These are phyloP conservation scores for Centropyge bicolor DNA, from an alignment of 2,797 vertebrate genomes.

Conservation along the genomic window DNA sequence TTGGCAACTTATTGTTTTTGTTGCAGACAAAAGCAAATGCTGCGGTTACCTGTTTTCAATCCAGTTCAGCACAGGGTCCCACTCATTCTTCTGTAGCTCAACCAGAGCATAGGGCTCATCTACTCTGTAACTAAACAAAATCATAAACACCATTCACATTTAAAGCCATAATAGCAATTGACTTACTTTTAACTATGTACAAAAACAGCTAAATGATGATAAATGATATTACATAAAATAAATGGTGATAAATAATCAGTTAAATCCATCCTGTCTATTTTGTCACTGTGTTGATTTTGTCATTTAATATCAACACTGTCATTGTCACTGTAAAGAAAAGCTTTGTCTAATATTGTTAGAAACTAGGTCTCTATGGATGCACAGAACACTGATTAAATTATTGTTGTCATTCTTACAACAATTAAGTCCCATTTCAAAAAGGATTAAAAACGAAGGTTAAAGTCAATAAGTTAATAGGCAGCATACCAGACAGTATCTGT, in stretches of 20 bases:
- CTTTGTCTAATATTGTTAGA: too few species aligned
- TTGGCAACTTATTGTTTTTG: too few species aligned
- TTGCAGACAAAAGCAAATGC: constrained; percentile 1
- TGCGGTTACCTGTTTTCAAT: constrained; percentile 90
- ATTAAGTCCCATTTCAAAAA: neutral
- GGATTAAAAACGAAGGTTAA: neutral
- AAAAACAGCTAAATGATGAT: too few species aligned
- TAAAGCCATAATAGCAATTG: neutral
- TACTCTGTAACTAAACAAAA: constrained; percentile 91
- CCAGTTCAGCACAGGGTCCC: constrained; percentile 95
- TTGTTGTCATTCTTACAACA: neutral
- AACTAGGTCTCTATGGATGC: neutral
- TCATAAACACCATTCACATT: constrained; percentile 3
- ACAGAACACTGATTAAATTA: neutral
- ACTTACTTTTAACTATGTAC: neutral
- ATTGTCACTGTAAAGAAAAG: too few species aligned
- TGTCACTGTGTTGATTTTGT: neutral
- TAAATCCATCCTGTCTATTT: neutral
- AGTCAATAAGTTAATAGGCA: neutral
- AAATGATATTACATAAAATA: too few species aligned
- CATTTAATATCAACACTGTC: neutral
- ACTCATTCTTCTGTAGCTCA: constrained; percentile 95
- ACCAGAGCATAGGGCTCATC: constrained; percentile 93
- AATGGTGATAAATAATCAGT: neutral
- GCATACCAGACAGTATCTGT: constrained; percentile 96